Base-by-base conservation (phyloP, 2,888 invertebrate species). In the Zaprionus lineosus region DNA sequence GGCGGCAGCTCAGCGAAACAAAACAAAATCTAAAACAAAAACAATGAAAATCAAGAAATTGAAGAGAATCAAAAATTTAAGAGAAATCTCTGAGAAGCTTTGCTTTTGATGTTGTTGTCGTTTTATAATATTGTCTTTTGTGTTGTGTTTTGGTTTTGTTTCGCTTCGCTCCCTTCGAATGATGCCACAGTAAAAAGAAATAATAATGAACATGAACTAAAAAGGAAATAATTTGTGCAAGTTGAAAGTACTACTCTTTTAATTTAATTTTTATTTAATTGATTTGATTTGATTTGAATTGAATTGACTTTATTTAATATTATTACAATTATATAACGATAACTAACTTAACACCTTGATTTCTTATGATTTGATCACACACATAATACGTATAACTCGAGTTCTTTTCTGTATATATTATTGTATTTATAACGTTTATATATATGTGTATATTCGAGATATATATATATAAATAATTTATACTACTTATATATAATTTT, bases 161-260 rank as follows among this genome's bases (percentile, higher is more conserved):
- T 37, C 47, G 67, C 53, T 28, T 72, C 53, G 52, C 73, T 48
- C 65, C 53, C 43, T 50, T 56, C 56, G 34, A n/a, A n/a, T n/a
- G 39, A 24, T 67, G 40, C 52, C 24, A 29, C 31, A 69, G 58
- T n/a, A n/a, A 28, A 24, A 44, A 52, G 62, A 60, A 24, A 24
- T 24, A n/a, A 51, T 50, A 62, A 60, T 53, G 26, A 70, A 70
- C 50, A 43, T 37, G 19, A 29, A 41, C n/a, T n/a, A 58, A 37
- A 31, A 47, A 29, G 33, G 55, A 60, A 62, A 66, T 82, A 81
- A 81, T 79, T 85, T 88, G 81, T 88, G 88, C 87, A 87, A 87
- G 88, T 88, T 88, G 84, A 85, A 86, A 86, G 75, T 87, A 86
- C 74, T 86, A 77, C 55, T 67, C 47, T 68, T 63, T 61, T n/a